Base-by-base conservation (phyloP, 2,888 invertebrate species). In the Philereme vetulata region DNA sequence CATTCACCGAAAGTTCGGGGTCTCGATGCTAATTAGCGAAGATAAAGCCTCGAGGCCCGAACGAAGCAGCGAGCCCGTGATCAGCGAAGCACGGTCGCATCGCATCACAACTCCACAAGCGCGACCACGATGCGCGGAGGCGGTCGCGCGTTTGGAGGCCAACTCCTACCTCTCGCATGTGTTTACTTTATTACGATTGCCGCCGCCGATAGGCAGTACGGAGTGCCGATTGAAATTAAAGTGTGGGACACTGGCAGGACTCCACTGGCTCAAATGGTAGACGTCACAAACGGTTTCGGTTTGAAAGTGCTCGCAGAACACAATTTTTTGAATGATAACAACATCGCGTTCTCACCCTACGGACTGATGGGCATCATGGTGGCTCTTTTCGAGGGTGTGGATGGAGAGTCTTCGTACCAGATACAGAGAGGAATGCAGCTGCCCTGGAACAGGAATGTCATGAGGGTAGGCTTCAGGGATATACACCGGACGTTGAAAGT, bases 301-400 rank as follows among this genome's bases (percentile, higher is more conserved):
- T 87, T 95, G 65, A 94, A 94, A 80, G 93, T 96, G 71, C 91
- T 97, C 0, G 92, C 95, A 73, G 94, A 94, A 81, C 95, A 95
- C 75, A 95, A 95, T 75, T 94, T 94, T 83, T 91, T 94, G 72
- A 96, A 95, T 82, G 94, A 94, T 50, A 95, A 95, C 79, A 97
- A 97, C 82, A 95, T 97, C 56, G 97, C 96, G 4, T 95, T 97
- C 78, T 97, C 97, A 0, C 97, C 97, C 7, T 96, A 97, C 67
- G 97, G 97, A 4, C 90, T 96, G 61, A 94, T 95, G 76, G 96
- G 96, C 71, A 96, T 97, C 34, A 86, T 97, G 71, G 94, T 96
- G 57, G 96, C 97, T 4, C 87, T 97, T 10, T 95, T 94, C 79
- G 97, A 97, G 83, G 97, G 97, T 35, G 94, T 96, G 0, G 93